Evolutionary conservation across 1,140 invertebrate species (phyloP).

Genomic region (Delia radicum): DNA sequence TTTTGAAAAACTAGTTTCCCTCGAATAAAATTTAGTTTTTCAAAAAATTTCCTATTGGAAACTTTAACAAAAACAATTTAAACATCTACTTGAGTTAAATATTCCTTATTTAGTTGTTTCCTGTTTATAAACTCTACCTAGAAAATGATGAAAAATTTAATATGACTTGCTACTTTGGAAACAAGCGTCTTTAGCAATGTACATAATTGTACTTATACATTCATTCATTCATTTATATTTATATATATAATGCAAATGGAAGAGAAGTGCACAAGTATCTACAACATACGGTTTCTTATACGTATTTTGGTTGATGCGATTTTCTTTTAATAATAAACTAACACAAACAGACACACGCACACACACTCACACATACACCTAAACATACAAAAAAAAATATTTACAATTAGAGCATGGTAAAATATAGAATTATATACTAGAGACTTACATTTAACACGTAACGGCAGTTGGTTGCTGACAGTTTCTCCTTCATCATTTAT

Average conservation of each 20-base stretch:
- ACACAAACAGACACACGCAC: neutral
- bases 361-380: neutral
- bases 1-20: too few species aligned
- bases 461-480: conserved; percentile 71
- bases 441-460: conserved; percentile 83
- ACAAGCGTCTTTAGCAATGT: too few species aligned
- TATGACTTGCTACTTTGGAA: neutral
- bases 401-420: neutral
- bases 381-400: neutral
- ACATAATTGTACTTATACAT: neutral
- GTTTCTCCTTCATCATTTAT: conserved; percentile 79
- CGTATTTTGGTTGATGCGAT: neutral
- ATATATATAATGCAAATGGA: neutral
- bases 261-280: neutral
- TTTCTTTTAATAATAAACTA: neutral
- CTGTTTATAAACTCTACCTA: neutral
- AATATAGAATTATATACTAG: neutral
- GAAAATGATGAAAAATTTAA: neutral
- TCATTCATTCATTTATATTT: neutral
- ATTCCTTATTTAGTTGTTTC: neutral
- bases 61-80: neutral
- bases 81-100: neutral
- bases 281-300: neutral
- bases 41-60: neutral
- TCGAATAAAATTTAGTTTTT: too few species aligned